Percentiles rank a stretch among this genome's conserved stretches.
These are phyloP conservation scores for Pseudochirops cupreus DNA, from an alignment of 2,797 vertebrate genomes.

Conservation along the genomic window DNA sequence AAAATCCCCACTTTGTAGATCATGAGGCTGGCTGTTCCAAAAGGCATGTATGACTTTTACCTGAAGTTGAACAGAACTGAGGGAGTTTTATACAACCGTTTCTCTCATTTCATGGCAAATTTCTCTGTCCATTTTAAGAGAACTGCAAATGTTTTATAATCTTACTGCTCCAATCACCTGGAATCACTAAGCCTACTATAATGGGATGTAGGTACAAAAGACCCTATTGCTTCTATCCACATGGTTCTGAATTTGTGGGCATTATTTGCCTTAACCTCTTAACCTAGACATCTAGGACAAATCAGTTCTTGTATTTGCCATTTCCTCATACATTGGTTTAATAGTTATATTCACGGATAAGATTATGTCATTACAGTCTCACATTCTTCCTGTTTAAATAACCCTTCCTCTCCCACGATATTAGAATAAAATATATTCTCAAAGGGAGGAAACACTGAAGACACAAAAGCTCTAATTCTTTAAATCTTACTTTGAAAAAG, in stretches of 20 bases:
- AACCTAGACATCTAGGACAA: not conserved
- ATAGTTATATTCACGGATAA: not conserved
- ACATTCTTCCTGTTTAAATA: not conserved
- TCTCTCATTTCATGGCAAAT: not conserved
- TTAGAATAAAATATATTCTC: not conserved
- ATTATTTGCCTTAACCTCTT: not conserved
- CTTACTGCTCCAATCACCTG: not conserved
- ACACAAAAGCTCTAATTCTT: not conserved
- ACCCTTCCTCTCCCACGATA: not conserved
- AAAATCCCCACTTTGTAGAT: not conserved
- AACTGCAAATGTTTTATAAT: not conserved
- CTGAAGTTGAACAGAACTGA: not conserved
- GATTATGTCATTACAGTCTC: not conserved
- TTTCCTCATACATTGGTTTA: not conserved
- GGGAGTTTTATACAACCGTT: not conserved
- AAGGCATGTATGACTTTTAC: not conserved
- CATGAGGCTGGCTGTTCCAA: not conserved
- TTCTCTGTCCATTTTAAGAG: not conserved
- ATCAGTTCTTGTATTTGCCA: not conserved
- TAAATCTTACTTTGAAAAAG: not conserved
- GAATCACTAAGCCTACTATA: not conserved
- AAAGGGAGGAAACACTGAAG: not conserved
- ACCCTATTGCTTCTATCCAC: not conserved
- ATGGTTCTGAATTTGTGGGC: not conserved
- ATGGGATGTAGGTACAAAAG: not conserved